These are phyloP conservation scores for Psittacula echo DNA, from an alignment of 2,797 vertebrate species.

Conservation along the genomic window DNA sequence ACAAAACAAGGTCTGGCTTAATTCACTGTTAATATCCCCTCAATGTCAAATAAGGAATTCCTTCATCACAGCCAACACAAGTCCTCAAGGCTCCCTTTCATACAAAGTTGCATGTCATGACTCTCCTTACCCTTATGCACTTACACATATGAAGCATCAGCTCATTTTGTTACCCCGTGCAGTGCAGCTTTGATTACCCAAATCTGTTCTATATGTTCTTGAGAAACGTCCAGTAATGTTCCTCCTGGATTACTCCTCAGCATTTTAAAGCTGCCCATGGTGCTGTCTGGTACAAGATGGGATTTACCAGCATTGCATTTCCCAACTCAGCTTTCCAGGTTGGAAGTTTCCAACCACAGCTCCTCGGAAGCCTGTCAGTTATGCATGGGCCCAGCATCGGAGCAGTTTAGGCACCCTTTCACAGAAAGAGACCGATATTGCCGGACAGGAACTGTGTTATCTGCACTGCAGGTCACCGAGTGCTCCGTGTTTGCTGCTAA, in stretches of 20 bases:
- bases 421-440: background rate
- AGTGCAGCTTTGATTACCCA: background rate
- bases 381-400: background rate
- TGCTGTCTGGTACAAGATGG: background rate
- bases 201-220: background rate
- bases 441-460: slow-evolving; percentile 41
- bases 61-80: background rate
- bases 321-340: background rate
- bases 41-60: background rate
- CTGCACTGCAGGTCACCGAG: slow-evolving; percentile 46
- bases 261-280: slow-evolving; percentile 4
- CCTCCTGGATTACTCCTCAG: slow-evolving; percentile 14
- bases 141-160: background rate
- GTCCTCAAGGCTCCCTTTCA: background rate
- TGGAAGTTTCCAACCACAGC: background rate
- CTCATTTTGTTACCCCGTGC: background rate
- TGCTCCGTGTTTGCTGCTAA: slow-evolving; percentile 65
- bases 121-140: background rate
- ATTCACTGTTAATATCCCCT: background rate
- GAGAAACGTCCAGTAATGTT: background rate
- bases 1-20: background rate
- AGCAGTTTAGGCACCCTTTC: slow-evolving; percentile 35
- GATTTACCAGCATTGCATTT: slow-evolving; percentile 6
- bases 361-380: background rate
- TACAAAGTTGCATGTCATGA: background rate